A percentile compares a stretch with the other conserved stretches of the same genome.
phyloP scores from a whole-genome alignment of 2,113 vertebrate species.

The Beaufortia kweichowensis region DNA sequence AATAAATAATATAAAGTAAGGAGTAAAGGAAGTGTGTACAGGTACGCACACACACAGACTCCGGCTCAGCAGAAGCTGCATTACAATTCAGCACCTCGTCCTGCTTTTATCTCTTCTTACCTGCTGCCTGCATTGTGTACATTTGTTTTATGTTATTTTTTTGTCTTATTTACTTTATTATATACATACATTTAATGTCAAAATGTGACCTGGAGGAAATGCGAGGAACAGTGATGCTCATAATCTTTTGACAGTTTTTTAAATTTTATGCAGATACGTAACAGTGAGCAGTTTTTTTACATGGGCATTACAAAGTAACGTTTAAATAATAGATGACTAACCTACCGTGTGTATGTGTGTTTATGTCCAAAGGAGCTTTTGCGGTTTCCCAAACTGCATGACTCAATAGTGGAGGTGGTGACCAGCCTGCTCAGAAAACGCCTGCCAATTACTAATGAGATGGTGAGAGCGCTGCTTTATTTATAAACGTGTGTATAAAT shows the following conservation, averaged over 20 bases:
- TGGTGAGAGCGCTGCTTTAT: slow-evolving; percentile 70
- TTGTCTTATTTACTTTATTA: slow-evolving; percentile 23
- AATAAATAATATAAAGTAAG: no score
- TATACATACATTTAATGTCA: background rate
- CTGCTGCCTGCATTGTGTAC: slow-evolving; percentile 23
- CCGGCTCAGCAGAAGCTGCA: background rate
- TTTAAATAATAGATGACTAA: background rate
- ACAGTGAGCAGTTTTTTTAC: background rate
- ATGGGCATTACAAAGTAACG: background rate
- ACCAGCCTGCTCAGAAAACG: slow-evolving; percentile 78
- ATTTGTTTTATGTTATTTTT: slow-evolving; percentile 25
- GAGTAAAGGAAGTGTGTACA: no score
- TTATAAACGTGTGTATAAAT: background rate
- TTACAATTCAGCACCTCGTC: slow-evolving; percentile 30
- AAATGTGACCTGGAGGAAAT: background rate
- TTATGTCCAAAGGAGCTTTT: slow-evolving; percentile 73
- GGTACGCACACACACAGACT: slow-evolving; percentile 8
- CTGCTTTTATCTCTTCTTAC: slow-evolving; percentile 30
- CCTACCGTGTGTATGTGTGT: slow-evolving; percentile 7
- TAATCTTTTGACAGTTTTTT: background rate
- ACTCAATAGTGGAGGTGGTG: slow-evolving; percentile 83
- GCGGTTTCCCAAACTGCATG: slow-evolving; percentile 81
- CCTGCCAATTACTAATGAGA: slow-evolving; percentile 80
- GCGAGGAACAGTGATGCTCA: background rate
- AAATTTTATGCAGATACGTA: background rate